Base-by-base conservation (phyloP, 2,888 invertebrate genomes). In the Ryuthela nishihirai region DNA sequence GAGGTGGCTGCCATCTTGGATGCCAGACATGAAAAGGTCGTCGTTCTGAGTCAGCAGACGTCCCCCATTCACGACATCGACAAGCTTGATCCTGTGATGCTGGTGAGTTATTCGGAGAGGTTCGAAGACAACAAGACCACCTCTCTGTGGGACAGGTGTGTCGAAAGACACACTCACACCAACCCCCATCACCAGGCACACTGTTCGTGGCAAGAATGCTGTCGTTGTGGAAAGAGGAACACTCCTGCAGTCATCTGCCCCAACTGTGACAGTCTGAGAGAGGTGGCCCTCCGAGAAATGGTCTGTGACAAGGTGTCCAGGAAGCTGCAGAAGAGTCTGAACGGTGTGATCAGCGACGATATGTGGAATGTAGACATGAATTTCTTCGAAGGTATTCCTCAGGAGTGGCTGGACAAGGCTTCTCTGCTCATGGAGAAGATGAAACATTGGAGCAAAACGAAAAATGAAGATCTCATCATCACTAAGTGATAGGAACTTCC, bases 21-120 rank as follows among this genome's bases (percentile, higher is more conserved):
- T 2, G 35, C 50, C 4, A 45, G 36, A 29, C 50, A 46, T 3
- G 15, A 36, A 12, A 9, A 15, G 12, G 52, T 53, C 10, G 18
- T 36, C 18, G 48, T 54, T 4, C 26, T 50, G 12, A 46, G 56
- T 6, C 56, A 56, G 32, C 26, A 46, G 15, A 50, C 46, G 2
- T 56, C 56, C 0, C 20, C 29, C 6, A 23, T 62, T 9, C 62
- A 62, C 39, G 62, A 62, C 40, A 62, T 62, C n/a, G 62, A 62
- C 23, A 62, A 62, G 21, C 24, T 62, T n/a, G 55, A 62, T 21
- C 62, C 62, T 1, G 21, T 56, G 0, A 62, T 62, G 62, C 18
- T 62, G 26, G 53, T 54, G 4, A 52, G 52, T 3, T 62, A 55
- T 23, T 45, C 62, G 1, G 55, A 62, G 17, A 52, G 39, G 6